Evolutionary conservation across 2,113 vertebrate species (phyloP).

Genomic region (Elaphurus davidianus): DNA sequence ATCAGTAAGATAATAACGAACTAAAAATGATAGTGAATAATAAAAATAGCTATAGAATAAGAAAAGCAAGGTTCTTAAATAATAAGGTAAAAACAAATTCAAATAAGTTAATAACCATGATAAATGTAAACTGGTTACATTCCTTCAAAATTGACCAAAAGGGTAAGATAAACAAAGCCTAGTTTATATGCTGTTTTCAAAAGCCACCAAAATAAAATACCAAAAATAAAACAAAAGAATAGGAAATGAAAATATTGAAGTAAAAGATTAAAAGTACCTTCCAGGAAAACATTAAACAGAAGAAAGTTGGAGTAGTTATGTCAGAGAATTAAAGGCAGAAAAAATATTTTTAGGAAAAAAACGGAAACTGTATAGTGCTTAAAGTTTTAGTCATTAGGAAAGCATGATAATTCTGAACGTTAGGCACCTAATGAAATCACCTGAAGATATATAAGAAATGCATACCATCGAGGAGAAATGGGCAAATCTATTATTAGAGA

Average conservation of each 20-base stretch:
- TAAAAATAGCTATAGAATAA: background rate
- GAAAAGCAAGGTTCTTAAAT: background rate
- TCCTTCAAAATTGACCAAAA: background rate
- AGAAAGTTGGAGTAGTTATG: background rate
- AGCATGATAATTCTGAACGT: background rate
- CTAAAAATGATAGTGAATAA: background rate
- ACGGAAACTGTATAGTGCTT: background rate
- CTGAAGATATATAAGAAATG: background rate
- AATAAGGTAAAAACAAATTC: background rate
- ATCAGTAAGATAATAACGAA: background rate
- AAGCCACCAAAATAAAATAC: background rate
- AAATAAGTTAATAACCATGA: background rate
- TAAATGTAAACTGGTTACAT: background rate
- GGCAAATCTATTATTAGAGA: background rate
- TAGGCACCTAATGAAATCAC: background rate
- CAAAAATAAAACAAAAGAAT: background rate
- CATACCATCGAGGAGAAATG: background rate
- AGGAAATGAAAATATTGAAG: background rate
- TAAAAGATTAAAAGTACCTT: background rate
- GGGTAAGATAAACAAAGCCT: background rate
- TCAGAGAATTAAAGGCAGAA: background rate
- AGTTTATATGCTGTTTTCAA: background rate
- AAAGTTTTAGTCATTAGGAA: background rate
- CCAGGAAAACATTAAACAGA: background rate
- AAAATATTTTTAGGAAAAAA: background rate